Evolutionary conservation across 1,140 invertebrate species (phyloP).

Genomic region (Ips typographus): DNA sequence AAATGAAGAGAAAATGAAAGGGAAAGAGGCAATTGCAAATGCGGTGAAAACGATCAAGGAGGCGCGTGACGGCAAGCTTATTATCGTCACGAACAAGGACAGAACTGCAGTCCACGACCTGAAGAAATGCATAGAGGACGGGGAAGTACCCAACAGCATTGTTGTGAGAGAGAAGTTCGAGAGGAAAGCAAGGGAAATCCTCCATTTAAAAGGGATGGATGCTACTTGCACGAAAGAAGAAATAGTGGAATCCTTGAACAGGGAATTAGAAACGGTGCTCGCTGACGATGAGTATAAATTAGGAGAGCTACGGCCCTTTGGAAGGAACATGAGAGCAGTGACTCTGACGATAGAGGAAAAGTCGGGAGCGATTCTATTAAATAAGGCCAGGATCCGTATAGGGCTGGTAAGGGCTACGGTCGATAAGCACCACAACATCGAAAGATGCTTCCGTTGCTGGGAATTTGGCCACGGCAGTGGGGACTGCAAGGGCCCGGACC

Average conservation of each 20-base stretch:
- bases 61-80: constrained; percentile 4
- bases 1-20: neutral
- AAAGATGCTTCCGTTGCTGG: constrained; percentile 19
- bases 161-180: neutral
- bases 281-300: neutral
- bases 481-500: constrained; percentile 3
- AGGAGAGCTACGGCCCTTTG: constrained; percentile 1
- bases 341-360: neutral
- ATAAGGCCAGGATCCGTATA: neutral
- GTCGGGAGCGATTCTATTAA: neutral
- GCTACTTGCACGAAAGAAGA: constrained; percentile 12
- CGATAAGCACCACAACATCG: neutral
- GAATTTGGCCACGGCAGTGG: neutral
- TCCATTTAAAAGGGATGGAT: constrained; percentile 21
- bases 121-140: neutral
- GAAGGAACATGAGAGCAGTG: neutral
- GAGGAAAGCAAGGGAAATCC: neutral
- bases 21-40: neutral
- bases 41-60: constrained; percentile 9
- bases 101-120: neutral
- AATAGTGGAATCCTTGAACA: neutral
- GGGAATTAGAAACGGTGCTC: neutral
- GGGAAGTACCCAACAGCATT: neutral
- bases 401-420: constrained; percentile 2
- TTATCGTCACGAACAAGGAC: constrained; percentile 3